Conservation (phyloP, 2,888 invertebrate genomes). For the Hymenopus coronatus region DNA sequence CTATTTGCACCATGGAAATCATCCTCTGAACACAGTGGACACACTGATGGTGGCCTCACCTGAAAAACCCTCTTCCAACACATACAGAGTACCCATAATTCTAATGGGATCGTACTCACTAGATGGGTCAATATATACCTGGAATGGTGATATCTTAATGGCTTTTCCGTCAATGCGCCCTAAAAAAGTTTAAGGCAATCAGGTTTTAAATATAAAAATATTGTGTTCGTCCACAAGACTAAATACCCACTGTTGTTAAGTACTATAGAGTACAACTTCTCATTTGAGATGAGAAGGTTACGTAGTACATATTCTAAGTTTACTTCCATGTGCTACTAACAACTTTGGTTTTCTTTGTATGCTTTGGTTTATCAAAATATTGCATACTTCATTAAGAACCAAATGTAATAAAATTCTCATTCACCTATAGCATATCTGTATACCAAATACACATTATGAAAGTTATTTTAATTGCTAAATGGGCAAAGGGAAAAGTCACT, state of each 20-base stretch:
- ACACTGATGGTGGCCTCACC: neutral
- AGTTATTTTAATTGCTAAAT: too few relatives aligned
- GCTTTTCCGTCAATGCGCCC: neutral
- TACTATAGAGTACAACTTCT: too few relatives aligned
- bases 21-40: neutral
- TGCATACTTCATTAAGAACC: too few relatives aligned
- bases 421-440: too few relatives aligned
- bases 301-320: too few relatives aligned
- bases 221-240: neutral
- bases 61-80: neutral
- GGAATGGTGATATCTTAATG: neutral
- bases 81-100: conserved; percentile 21
- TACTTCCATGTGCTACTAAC: too few relatives aligned
- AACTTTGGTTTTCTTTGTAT: too few relatives aligned
- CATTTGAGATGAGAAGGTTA: too few relatives aligned
- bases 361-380: too few relatives aligned
- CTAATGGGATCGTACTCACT: conserved; percentile 29
- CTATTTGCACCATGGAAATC: neutral
- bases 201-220: neutral
- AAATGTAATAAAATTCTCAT: too few relatives aligned
- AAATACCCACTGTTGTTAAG: neutral
- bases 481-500: too few relatives aligned
- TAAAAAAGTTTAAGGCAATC: neutral
- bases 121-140: neutral
- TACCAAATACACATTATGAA: too few relatives aligned